Conservation (phyloP, 2,888 invertebrate genomes). For the Lagria hirta region DNA sequence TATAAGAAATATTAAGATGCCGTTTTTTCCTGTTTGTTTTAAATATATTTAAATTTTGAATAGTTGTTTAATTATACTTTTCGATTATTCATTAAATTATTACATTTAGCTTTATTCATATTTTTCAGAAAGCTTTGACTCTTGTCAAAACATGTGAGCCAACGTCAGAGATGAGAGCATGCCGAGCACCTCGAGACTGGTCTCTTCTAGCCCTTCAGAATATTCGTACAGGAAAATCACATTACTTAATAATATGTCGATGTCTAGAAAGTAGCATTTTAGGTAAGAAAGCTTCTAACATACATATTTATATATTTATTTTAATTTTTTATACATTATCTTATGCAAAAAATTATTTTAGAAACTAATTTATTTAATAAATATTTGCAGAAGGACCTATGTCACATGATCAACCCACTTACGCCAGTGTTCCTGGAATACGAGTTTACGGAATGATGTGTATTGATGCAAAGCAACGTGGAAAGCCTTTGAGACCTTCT, state of each 20-base stretch:
- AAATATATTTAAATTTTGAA: no score
- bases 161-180: conserved; percentile 86
- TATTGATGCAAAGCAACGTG: conserved; percentile 57
- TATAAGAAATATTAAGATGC: no score
- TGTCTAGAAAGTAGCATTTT: conserved; percentile 83
- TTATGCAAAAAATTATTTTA: no score
- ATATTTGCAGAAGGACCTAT: conserved; percentile 79
- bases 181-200: conserved; percentile 88
- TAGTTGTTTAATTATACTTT: no score
- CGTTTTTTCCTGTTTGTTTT: no score
- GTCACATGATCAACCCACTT: conserved; percentile 91
- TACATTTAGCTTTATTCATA: no score
- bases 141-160: conserved; percentile 92
- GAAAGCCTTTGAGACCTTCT: conserved; percentile 54
- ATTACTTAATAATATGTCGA: conserved; percentile 88
- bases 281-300: conserved; percentile 59
- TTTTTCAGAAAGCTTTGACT: conserved; percentile 71
- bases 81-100: no score
- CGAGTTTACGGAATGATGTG: conserved; percentile 95
- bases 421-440: conserved; percentile 91
- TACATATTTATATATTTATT: no score
- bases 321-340: no score
- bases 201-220: conserved; percentile 88
- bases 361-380: no score
- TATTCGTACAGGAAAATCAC: conserved; percentile 89